Conservation (phyloP, 2,797 vertebrate genomes). For the Aplochiton taeniatus region DNA sequence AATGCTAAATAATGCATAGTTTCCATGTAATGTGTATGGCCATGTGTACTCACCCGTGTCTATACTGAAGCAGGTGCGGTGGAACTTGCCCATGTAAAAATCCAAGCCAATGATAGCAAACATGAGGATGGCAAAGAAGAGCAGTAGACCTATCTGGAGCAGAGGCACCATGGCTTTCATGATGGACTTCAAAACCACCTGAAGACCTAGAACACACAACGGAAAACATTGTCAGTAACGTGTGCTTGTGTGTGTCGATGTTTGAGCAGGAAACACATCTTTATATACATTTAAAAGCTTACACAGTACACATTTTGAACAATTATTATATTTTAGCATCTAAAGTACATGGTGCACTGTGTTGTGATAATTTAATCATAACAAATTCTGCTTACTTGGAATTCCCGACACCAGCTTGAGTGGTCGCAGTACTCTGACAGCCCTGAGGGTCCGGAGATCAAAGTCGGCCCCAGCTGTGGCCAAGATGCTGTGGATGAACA, state of each 20-base stretch:
- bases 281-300: too few relatives aligned
- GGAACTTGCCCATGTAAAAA: slow-evolving; percentile 98
- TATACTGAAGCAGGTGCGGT: slow-evolving; percentile 86
- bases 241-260: background rate
- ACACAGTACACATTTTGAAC: too few relatives aligned
- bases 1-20: too few relatives aligned
- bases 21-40: background rate
- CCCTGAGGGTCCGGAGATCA: slow-evolving; percentile 90
- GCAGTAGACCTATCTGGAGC: slow-evolving; percentile 92
- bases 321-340: too few relatives aligned
- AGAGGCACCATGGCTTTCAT: slow-evolving; percentile 98
- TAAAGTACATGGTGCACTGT: background rate
- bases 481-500: slow-evolving; percentile 81
- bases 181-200: slow-evolving; percentile 98
- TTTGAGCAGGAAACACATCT: too few relatives aligned
- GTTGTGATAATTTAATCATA: background rate
- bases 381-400: slow-evolving; percentile 84
- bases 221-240: background rate
- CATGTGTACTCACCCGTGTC: slow-evolving; percentile 78
- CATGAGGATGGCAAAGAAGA: slow-evolving; percentile 98
- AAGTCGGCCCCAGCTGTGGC: slow-evolving; percentile 91
- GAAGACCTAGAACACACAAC: slow-evolving; percentile 78
- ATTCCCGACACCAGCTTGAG: slow-evolving; percentile 96
- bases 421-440: slow-evolving; percentile 90
- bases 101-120: slow-evolving; percentile 97